Evolutionary conservation across 2,113 vertebrate genomes (phyloP).

Genomic region (Cyanoderma ruficeps): DNA sequence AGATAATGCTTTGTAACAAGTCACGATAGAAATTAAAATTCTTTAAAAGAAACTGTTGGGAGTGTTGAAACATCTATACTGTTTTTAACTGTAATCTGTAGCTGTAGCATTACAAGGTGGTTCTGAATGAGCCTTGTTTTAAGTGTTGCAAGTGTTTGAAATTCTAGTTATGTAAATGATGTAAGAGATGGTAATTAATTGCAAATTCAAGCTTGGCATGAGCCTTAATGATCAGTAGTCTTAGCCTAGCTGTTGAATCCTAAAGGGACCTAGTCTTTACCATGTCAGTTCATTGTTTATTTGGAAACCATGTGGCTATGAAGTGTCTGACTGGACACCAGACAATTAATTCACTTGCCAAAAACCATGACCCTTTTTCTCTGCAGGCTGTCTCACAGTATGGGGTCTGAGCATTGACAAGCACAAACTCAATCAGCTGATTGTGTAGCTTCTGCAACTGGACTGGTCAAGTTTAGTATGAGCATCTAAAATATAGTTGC

Average conservation of each 20-base stretch:
- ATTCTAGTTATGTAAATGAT: neutral
- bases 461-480: neutral
- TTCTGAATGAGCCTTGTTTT: neutral
- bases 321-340: neutral
- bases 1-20: neutral
- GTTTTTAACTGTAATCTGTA: neutral
- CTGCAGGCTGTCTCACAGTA: neutral
- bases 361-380: neutral
- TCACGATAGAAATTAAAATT: neutral
- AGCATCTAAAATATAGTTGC: neutral
- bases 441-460: neutral
- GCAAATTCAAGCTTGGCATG: neutral
- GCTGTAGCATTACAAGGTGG: neutral
- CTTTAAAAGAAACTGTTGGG: neutral
- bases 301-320: neutral
- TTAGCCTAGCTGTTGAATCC: neutral
- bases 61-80: neutral
- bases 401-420: neutral
- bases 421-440: accelerated
- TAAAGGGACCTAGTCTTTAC: neutral
- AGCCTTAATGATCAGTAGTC: neutral
- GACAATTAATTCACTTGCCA: neutral
- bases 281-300: neutral
- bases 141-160: neutral
- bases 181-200: neutral